These are phyloP conservation scores for Drosophila greeni DNA, from an alignment of 2,888 invertebrate genomes.

Conservation along the genomic window DNA sequence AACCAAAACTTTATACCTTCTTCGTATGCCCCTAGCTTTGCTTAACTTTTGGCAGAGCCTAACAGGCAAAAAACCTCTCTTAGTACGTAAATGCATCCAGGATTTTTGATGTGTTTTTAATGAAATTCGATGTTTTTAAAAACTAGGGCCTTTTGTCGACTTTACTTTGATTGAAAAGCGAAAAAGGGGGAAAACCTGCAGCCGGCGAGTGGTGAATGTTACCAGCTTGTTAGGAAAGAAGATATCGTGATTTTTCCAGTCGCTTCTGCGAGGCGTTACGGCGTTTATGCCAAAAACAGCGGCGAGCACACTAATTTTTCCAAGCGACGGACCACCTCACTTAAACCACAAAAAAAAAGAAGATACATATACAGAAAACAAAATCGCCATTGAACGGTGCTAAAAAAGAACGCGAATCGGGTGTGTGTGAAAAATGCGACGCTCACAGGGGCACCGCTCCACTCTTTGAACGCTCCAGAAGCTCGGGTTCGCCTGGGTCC, in stretches of 20 bases:
- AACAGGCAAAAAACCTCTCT: not conserved
- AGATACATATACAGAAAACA: conserved; percentile 40
- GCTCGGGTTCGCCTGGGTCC: conserved; percentile 31
- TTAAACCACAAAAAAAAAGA: conserved; percentile 22
- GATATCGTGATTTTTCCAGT: not conserved
- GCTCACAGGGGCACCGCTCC: conserved; percentile 19
- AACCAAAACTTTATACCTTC: not conserved
- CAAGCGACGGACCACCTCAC: conserved; percentile 15
- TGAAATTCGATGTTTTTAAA: not conserved
- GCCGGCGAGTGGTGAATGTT: not conserved
- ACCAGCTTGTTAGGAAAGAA: not conserved
- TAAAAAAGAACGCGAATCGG: conserved; percentile 16
- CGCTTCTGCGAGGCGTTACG: not conserved
- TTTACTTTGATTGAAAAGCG: no score
- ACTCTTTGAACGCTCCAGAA: conserved; percentile 18
- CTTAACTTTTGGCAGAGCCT: not conserved
- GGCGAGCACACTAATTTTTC: conserved; percentile 7
- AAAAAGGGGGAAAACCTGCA: not conserved
- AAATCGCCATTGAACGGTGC: conserved; percentile 19
- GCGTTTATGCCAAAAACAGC: no score
- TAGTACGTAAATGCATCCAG: not conserved
- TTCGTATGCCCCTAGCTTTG: not conserved
- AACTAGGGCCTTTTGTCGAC: not conserved
- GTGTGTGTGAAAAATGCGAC: conserved; percentile 30
- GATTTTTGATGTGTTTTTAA: not conserved